A percentile compares a stretch with the other conserved stretches of the same genome.
Evolutionary conservation across 2,113 vertebrate species (phyloP).

Genomic region (Lagopus leucura): DNA sequence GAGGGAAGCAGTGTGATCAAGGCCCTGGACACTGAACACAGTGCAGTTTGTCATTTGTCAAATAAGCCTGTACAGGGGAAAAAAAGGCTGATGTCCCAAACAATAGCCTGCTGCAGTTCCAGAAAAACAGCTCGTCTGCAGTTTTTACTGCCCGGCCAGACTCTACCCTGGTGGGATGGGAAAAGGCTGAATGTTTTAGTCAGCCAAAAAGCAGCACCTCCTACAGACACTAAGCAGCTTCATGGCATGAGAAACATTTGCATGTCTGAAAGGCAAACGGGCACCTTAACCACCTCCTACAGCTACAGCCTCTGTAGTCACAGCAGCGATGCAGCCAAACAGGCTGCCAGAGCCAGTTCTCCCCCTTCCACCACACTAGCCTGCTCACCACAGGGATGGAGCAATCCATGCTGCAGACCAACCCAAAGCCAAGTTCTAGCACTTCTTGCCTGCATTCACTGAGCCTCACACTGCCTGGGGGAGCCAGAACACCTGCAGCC

Average conservation of each 20-base stretch:
- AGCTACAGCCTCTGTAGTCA: background rate
- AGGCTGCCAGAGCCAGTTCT: background rate
- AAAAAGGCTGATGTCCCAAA: background rate
- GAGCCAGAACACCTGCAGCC: accelerated
- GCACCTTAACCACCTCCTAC: conserved; percentile 9
- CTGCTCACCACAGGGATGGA: background rate
- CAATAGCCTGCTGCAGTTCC: conserved; percentile 54
- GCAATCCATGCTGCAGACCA: background rate
- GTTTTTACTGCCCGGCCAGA: conserved; percentile 34
- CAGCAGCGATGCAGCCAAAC: background rate
- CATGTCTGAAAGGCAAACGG: conserved; percentile 13
- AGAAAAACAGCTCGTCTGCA: conserved; percentile 56
- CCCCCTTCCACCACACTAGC: background rate
- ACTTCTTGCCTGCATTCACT: accelerated
- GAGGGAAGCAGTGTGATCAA: background rate
- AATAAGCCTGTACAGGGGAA: conserved; percentile 16
- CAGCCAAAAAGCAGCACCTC: conserved; percentile 64
- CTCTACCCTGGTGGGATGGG: conserved; percentile 32
- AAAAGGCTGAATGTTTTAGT: conserved; percentile 49
- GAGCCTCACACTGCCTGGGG: background rate
- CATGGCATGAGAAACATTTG: background rate
- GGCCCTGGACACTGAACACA: conserved; percentile 31
- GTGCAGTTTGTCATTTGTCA: conserved; percentile 21
- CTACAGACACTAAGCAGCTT: conserved; percentile 22
- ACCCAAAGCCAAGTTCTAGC: background rate